Conservation (phyloP, 2,113 vertebrate species). For the Pollimyrus isidori region DNA sequence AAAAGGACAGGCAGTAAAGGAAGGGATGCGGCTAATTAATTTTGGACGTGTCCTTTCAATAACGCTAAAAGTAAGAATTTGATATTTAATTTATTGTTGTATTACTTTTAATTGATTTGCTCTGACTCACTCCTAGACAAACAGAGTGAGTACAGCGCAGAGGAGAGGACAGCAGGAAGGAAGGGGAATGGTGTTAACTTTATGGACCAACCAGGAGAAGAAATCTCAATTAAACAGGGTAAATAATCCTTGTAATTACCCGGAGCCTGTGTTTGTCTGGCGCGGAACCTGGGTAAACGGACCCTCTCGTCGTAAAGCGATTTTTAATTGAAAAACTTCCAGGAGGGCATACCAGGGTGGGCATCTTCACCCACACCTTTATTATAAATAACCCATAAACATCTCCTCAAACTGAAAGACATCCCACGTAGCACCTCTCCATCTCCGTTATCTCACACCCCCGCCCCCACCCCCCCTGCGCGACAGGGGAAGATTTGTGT, state of each 20-base stretch:
- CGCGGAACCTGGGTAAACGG: slow-evolving; percentile 65
- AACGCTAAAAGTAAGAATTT: slow-evolving; percentile 29
- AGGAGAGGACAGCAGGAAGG: slow-evolving; percentile 31
- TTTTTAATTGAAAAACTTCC: slow-evolving; percentile 55
- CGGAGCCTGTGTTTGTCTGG: slow-evolving; percentile 55
- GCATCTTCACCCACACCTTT: not conserved
- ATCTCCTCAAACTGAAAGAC: slow-evolving; percentile 19
- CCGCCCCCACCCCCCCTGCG: not conserved
- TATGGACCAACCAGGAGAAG: slow-evolving; percentile 57
- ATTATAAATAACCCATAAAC: slow-evolving; percentile 27
- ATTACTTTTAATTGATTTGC: not conserved
- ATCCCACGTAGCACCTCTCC: slow-evolving; percentile 8
- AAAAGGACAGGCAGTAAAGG: slow-evolving; percentile 17
- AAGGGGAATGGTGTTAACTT: slow-evolving; percentile 56
- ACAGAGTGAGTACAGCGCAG: slow-evolving; percentile 51
- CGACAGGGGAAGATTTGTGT: slow-evolving; percentile 18
- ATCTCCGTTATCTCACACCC: slow-evolving; percentile 16
- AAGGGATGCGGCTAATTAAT: slow-evolving; percentile 17
- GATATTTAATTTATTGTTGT: not conserved
- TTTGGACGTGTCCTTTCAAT: not conserved
- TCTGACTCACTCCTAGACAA: not conserved
- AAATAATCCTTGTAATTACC: slow-evolving; percentile 73
- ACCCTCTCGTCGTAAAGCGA: slow-evolving; percentile 58
- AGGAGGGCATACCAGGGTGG: slow-evolving; percentile 4
- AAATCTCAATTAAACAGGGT: slow-evolving; percentile 65